Evolutionary conservation across 2,888 invertebrate genomes (phyloP).

Genomic region (Alsophila aescularia): DNA sequence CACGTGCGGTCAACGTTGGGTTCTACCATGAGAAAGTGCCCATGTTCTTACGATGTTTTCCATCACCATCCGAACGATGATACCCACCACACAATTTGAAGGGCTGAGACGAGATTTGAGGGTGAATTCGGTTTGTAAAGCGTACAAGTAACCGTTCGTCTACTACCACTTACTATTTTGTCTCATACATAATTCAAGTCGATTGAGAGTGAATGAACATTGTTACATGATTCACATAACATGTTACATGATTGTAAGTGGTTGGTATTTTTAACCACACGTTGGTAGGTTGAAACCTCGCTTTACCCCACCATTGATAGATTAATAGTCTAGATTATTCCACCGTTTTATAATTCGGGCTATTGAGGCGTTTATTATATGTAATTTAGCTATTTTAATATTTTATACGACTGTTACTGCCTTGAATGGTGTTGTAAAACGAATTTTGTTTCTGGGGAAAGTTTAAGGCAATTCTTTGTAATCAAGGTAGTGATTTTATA

Average conservation of each 20-base stretch:
- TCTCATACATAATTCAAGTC: constrained; percentile 16
- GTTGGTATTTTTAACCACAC: constrained; percentile 24
- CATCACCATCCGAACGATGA: too few relatives aligned
- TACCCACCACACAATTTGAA: too few relatives aligned
- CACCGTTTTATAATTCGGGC: constrained; percentile 34
- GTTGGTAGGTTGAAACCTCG: constrained; percentile 1
- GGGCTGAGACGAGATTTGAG: too few relatives aligned
- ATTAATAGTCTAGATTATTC: constrained; percentile 32
- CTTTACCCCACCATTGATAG: constrained; percentile 25
- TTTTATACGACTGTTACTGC: constrained; percentile 27
- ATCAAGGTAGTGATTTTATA: neutral
- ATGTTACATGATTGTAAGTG: constrained; percentile 13
- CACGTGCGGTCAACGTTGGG: too few relatives aligned
- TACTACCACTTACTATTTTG: neutral
- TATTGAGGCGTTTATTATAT: constrained; percentile 35
- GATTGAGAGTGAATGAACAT: constrained; percentile 12
- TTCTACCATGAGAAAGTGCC: too few relatives aligned
- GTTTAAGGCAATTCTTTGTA: neutral
- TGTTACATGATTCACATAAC: constrained; percentile 5
- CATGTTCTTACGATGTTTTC: too few relatives aligned
- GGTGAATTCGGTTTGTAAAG: too few relatives aligned
- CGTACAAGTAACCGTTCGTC: neutral
- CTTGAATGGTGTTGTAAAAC: constrained; percentile 24
- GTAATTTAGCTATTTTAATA: constrained; percentile 37
- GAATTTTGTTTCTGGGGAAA: constrained; percentile 4